Percentiles rank a stretch among this genome's conserved stretches.
phyloP scores from a whole-genome alignment of 2,113 vertebrate species.

The Chaenocephalus aceratus region DNA sequence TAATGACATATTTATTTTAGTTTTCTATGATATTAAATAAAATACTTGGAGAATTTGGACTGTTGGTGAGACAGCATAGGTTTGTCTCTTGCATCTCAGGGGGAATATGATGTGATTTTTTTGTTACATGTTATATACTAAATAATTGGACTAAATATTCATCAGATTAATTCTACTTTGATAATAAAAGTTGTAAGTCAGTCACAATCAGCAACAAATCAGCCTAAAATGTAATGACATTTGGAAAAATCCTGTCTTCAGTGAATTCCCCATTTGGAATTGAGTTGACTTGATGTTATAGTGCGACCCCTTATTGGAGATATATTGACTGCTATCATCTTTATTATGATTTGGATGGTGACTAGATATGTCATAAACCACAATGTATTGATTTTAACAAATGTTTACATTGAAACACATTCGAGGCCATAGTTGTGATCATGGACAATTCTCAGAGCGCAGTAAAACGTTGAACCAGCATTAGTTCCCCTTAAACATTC shows the following conservation, averaged over 20 bases:
- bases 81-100: not conserved
- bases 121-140: not conserved
- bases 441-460: not conserved
- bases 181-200: too few relatives aligned
- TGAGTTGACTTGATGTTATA: slow-evolving; percentile 1
- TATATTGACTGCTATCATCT: not conserved
- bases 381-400: slow-evolving; percentile 12
- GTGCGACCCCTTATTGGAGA: not conserved
- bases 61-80: not conserved
- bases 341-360: not conserved
- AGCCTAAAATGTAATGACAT: slow-evolving; percentile 7
- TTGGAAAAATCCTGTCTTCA: not conserved
- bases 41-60: not conserved
- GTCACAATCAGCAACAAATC: not conserved
- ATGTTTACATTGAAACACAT: not conserved
- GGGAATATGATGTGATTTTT: not conserved
- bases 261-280: slow-evolving; percentile 4
- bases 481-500: not conserved
- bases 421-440: not conserved
- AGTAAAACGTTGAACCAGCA: not conserved
- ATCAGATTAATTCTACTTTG: not conserved
- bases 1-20: not conserved
- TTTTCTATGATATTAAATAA: not conserved
- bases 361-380: slow-evolving; percentile 5
- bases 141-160: not conserved